phyloP scores from a whole-genome alignment of 2,888 invertebrate species.

The Phalangium opilio region DNA sequence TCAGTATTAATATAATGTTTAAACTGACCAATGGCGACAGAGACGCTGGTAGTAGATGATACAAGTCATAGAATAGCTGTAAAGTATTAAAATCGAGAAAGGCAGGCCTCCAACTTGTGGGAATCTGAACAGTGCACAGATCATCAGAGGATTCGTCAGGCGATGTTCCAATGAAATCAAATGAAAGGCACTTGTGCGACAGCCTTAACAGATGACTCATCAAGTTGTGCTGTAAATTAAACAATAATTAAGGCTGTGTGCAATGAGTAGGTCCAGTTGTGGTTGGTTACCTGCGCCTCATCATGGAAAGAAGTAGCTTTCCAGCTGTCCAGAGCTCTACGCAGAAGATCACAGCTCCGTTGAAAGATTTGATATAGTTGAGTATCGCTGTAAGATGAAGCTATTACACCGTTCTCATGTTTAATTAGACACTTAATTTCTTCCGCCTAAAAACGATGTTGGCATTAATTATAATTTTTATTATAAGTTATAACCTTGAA shows the following conservation, averaged over 20 bases:
- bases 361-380: constrained; percentile 93
- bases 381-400: constrained; percentile 86
- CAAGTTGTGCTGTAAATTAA: constrained; percentile 47
- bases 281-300: constrained; percentile 47
- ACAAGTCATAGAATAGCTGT: constrained; percentile 88
- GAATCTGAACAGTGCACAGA: constrained; percentile 92
- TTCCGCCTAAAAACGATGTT: no score
- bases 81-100: constrained; percentile 87
- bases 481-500: no score
- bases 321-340: constrained; percentile 71
- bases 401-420: no score
- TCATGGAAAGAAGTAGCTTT: constrained; percentile 70
- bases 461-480: no score
- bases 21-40: constrained; percentile 56
- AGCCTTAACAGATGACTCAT: constrained; percentile 70
- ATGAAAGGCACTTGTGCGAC: constrained; percentile 85
- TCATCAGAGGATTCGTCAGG: constrained; percentile 96
- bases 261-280: no score
- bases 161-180: constrained; percentile 95
- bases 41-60: constrained; percentile 68
- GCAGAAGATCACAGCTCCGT: constrained; percentile 70
- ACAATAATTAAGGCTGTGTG: no score
- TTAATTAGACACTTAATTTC: no score
- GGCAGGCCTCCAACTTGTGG: constrained; percentile 90
- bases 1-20: constrained; percentile 1